These are phyloP conservation scores for Parazoanthus darwini DNA, from an alignment of 92 coral and sea anemone genomes.

Conservation along the genomic window DNA sequence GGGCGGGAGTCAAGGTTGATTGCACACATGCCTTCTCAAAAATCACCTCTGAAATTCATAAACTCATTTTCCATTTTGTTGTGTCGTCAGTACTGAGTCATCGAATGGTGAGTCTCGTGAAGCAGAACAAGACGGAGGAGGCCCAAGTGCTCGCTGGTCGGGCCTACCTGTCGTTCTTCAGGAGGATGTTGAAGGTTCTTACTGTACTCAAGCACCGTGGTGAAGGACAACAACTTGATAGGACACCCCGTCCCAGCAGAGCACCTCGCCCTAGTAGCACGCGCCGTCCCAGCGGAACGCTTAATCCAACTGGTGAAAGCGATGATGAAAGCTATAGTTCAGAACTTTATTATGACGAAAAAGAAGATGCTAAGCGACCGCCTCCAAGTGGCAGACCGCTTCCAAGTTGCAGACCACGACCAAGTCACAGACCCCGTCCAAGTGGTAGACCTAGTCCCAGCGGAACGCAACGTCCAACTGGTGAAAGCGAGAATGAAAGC, in stretches of 20 bases:
- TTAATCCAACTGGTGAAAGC: neutral
- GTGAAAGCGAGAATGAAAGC: too few species aligned
- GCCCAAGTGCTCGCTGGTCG: conserved; percentile 32
- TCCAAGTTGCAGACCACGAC: neutral
- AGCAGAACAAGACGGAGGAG: neutral
- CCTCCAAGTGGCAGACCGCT: neutral
- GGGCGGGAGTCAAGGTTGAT: neutral
- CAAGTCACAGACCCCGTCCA: neutral
- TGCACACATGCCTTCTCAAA: neutral
- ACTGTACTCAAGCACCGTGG: neutral
- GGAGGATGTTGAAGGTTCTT: neutral
- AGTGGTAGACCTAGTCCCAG: neutral
- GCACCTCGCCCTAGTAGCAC: neutral
- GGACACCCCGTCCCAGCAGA: neutral
- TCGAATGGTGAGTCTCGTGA: neutral
- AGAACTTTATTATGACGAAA: neutral
- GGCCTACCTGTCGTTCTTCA: neutral
- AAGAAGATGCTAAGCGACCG: neutral
- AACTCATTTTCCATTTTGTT: neutral
- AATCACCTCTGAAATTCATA: too few species aligned
- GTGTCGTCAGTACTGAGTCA: neutral
- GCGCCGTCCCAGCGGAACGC: neutral
- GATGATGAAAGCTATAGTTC: conserved; percentile 5
- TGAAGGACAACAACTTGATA: neutral
- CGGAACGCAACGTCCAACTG: neutral